Base-by-base conservation (phyloP, 2,113 vertebrate genomes). In the Opisthocomus hoazin region DNA sequence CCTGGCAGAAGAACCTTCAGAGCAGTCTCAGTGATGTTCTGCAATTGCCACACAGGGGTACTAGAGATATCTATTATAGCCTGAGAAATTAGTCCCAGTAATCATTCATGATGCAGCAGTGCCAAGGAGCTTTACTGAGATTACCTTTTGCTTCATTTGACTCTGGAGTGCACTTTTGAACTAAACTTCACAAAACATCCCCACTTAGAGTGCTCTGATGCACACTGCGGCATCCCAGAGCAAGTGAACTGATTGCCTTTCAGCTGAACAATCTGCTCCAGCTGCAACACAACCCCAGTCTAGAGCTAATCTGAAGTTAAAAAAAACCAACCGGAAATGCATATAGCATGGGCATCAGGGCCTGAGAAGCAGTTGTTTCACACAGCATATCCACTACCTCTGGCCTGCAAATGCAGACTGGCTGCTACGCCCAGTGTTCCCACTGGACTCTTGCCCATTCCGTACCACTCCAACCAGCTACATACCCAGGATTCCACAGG, bases 201-300 rank as follows among this genome's bases (percentile, higher is more conserved):
- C 56, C 30, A 45, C 27, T 29, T 5, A 19, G 16, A 30, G 18
- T 5, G 73, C 58, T 68, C 58, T 50, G 63, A 23, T 27, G 29
- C 23, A 24, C 30, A 15, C 12, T 32, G 46, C 2, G 27, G 37
- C 53, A 43, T 11, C n/a, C 57, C 56, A 37, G 60, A 60, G 36
- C 15, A 2, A 0, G 2, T 14, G 15, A 93, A 43, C 0, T 15
- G 2, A 15, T 22, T 27, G 19, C 36, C 11, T 56, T 46, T 27
- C 29, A 63, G 41, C 45, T 63, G 51, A 74, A 30, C 12, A 3
- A 65, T 10, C 56, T 45, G 30, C 29, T 57, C 37, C 37, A 89
- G 73, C 32, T 73, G 39, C 32, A 58, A 15, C 32, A 80, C 6
- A 94, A 56, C 36, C 5, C 9, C 39, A 23, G 45, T 26, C 19